Conservation (phyloP, 2,888 invertebrate genomes). For the Cheiracanthium punctorium region DNA sequence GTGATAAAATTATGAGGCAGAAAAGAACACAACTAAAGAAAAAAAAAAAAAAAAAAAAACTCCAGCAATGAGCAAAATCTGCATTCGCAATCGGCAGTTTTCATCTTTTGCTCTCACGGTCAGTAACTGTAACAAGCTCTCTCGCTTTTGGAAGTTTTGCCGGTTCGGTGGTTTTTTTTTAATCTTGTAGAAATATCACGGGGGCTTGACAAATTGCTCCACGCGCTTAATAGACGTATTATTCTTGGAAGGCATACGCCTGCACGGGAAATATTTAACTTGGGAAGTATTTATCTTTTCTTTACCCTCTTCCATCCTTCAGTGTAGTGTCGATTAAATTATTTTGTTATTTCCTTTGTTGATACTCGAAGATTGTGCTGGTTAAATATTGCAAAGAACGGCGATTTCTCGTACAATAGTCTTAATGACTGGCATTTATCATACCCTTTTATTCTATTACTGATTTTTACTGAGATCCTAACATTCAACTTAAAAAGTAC, state of each 20-base stretch:
- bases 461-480: too few species aligned
- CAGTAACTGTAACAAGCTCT: not conserved
- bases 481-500: too few species aligned
- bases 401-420: too few species aligned
- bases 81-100: not conserved
- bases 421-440: too few species aligned
- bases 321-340: not conserved
- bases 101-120: not conserved
- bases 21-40: not conserved
- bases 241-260: not conserved
- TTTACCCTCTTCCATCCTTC: too few species aligned
- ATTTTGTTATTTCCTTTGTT: not conserved
- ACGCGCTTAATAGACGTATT: not conserved
- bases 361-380: not conserved
- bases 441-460: too few species aligned
- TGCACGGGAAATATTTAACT: not conserved
- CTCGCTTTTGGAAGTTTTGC: not conserved
- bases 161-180: not conserved
- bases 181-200: not conserved
- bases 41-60: not conserved
- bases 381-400: too few species aligned
- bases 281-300: not conserved
- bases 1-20: slow-evolving; percentile 27
- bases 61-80: not conserved
- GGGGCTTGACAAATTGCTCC: not conserved